A percentile compares a stretch with the other conserved stretches of the same genome.
phyloP scores from a whole-genome alignment of 2,888 invertebrate genomes.

The Heteromyza rotundicornis region DNA sequence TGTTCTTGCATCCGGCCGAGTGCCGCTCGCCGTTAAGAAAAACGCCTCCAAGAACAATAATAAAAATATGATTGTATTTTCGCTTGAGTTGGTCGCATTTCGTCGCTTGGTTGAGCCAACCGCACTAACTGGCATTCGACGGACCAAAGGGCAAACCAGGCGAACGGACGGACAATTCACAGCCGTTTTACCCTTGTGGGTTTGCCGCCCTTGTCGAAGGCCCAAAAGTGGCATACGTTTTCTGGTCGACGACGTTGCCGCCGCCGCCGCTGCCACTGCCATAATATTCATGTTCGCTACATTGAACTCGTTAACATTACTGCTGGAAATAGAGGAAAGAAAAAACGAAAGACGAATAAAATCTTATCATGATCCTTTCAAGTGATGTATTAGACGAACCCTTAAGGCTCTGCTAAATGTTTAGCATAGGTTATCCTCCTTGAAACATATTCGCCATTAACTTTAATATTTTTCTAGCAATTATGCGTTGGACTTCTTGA shows the following conservation, averaged over 20 bases:
- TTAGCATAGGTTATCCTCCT: constrained; percentile 53
- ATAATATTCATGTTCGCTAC: constrained; percentile 20
- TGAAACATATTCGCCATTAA: constrained; percentile 36
- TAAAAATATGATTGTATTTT: constrained; percentile 61
- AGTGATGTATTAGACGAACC: background rate
- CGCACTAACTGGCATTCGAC: background rate
- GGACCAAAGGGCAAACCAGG: background rate
- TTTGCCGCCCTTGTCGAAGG: background rate
- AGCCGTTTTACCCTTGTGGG: background rate
- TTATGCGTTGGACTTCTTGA: no score
- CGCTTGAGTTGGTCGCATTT: constrained; percentile 58
- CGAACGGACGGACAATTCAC: background rate
- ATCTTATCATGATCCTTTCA: background rate
- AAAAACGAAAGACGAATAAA: background rate
- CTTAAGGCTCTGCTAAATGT: constrained; percentile 50
- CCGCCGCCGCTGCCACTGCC: no score
- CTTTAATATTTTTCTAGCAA: background rate
- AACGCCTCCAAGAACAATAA: constrained; percentile 54
- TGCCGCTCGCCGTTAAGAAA: constrained; percentile 42
- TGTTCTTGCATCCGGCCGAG: background rate
- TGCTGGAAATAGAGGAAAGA: background rate
- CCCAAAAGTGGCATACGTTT: background rate
- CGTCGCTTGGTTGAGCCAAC: constrained; percentile 25
- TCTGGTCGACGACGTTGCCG: background rate
- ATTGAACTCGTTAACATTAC: constrained; percentile 22